phyloP scores from a whole-genome alignment of 2,113 vertebrate species.

The Ornithorhynchus anatinus region DNA sequence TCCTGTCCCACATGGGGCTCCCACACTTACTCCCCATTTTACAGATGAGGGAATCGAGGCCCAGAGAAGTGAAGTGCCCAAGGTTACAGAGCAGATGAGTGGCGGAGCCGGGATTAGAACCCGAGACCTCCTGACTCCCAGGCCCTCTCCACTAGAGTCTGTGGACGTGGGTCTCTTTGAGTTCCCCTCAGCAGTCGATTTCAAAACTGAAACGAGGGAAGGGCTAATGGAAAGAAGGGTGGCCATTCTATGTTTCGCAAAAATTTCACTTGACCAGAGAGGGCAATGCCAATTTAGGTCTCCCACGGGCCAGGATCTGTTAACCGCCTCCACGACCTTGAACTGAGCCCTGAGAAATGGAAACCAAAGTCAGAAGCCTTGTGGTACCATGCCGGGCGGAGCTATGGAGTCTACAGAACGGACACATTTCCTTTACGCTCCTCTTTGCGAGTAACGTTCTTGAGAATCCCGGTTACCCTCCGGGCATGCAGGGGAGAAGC shows the following conservation, averaged over 20 bases:
- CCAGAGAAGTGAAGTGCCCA: too few species aligned
- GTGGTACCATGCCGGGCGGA: constrained; percentile 47
- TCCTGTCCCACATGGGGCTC: too few species aligned
- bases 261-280: background rate
- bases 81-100: too few species aligned
- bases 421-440: constrained; percentile 43
- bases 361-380: constrained; percentile 43
- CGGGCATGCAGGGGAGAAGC: constrained; percentile 69
- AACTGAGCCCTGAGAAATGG: constrained; percentile 65
- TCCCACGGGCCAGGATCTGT: constrained; percentile 11
- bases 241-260: background rate
- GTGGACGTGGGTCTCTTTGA: background rate
- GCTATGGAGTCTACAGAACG: constrained; percentile 50
- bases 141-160: too few species aligned
- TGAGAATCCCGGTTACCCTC: constrained; percentile 62
- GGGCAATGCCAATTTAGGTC: constrained; percentile 7
- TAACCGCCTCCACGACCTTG: constrained; percentile 64
- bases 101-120: too few species aligned
- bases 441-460: constrained; percentile 67
- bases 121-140: too few species aligned
- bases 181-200: background rate
- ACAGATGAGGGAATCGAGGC: too few species aligned
- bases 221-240: background rate
- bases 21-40: too few species aligned
- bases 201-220: constrained; percentile 22